phyloP scores from a whole-genome alignment of 2,797 vertebrate genomes.

The Clarias pachynema region DNA sequence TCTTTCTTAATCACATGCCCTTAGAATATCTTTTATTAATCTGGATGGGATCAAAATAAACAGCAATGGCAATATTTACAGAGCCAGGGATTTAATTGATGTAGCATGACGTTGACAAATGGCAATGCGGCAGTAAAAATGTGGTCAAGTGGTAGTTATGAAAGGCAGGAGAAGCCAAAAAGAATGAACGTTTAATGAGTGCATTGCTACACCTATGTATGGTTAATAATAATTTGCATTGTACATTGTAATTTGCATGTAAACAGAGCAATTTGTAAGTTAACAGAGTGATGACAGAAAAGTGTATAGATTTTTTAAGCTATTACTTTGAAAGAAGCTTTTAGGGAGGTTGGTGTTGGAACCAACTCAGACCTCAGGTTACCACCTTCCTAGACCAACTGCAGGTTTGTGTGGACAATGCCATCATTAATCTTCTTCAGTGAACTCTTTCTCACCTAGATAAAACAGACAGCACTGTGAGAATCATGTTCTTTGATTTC shows the following conservation, averaged over 20 bases:
- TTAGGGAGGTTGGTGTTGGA: too few species aligned
- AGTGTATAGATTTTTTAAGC: neutral
- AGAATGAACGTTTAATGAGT: neutral
- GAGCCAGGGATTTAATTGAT: slow-evolving; percentile 67
- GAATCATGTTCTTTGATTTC: too few species aligned
- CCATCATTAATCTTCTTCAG: too few species aligned
- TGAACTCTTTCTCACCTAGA: too few species aligned
- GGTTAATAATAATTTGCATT: neutral
- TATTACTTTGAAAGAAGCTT: neutral
- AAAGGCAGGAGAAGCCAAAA: neutral
- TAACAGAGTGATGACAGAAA: neutral
- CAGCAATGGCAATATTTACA: slow-evolving; percentile 65
- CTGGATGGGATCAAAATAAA: slow-evolving; percentile 53
- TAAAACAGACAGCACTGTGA: too few species aligned
- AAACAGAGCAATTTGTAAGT: neutral
- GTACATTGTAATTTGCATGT: neutral
- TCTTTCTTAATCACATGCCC: slow-evolving; percentile 12
- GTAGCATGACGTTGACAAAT: slow-evolving; percentile 54
- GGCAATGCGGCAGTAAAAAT: slow-evolving; percentile 62
- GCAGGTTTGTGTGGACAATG: too few species aligned
- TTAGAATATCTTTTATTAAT: slow-evolving; percentile 40
- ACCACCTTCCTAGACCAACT: too few species aligned
- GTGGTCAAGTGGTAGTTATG: neutral
- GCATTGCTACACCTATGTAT: neutral
- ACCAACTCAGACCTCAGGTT: too few species aligned